phyloP scores from a whole-genome alignment of 2,797 vertebrate genomes.

The Distichodus sexfasciatus region DNA sequence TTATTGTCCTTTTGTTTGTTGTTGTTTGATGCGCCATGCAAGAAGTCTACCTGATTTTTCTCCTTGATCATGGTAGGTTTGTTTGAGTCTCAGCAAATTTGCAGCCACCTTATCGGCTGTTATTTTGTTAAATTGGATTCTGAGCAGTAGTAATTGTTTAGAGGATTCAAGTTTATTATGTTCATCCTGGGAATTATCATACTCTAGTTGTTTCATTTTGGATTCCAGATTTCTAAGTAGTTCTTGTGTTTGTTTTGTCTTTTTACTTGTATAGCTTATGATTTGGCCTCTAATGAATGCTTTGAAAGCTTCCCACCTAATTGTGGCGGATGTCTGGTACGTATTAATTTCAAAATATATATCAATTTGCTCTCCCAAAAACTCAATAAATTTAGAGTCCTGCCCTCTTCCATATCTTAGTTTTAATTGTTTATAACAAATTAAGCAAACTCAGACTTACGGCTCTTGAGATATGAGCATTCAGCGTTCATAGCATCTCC shows the following conservation, averaged over 20 bases:
- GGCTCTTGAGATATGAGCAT: too few species aligned
- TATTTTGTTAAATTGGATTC: neutral
- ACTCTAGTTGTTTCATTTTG: neutral
- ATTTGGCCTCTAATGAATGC: neutral
- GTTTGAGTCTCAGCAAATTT: neutral
- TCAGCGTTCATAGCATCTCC: too few species aligned
- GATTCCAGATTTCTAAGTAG: neutral
- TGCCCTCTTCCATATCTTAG: too few species aligned
- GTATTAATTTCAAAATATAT: neutral
- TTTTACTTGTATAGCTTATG: neutral
- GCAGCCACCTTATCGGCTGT: too few species aligned
- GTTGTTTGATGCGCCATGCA: constrained; percentile 27
- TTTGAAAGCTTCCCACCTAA: neutral
- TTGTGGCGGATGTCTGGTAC: neutral
- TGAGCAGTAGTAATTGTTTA: neutral
- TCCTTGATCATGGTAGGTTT: constrained; percentile 8
- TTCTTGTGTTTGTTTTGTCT: neutral
- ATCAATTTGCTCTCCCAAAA: too few species aligned
- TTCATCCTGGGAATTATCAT: neutral
- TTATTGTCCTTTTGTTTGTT: constrained; percentile 24
- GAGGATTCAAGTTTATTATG: neutral
- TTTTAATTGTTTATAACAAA: too few species aligned
- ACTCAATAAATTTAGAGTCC: too few species aligned
- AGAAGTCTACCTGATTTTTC: constrained; percentile 17
- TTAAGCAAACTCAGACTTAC: too few species aligned